These are phyloP conservation scores for Lepetodrilus schrolli DNA, from an alignment of 2,888 invertebrate species.

Conservation along the genomic window DNA sequence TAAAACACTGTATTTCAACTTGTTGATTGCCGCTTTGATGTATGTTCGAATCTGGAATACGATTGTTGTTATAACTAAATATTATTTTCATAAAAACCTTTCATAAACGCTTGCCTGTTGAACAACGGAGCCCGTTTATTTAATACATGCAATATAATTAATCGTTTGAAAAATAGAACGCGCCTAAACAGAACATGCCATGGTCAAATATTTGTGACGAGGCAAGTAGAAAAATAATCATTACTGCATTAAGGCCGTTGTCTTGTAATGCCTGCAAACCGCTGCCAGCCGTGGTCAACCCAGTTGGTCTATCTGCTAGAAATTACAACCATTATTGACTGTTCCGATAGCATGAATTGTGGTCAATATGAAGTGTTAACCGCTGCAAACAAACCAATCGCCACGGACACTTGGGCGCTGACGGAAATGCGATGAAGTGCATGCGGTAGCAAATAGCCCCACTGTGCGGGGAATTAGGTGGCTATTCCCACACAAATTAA, in stretches of 20 bases:
- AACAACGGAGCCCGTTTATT: neutral
- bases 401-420: no score
- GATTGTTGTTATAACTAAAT: neutral
- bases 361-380: neutral
- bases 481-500: no score
- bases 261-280: neutral
- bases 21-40: no score
- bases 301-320: neutral
- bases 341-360: constrained; percentile 2
- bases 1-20: no score
- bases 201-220: constrained; percentile 1
- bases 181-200: neutral
- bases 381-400: no score
- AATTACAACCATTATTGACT: constrained; percentile 15
- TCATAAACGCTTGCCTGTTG: no score
- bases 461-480: no score
- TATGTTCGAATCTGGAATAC: no score
- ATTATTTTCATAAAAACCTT: neutral
- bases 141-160: neutral
- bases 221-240: neutral
- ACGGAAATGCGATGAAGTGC: no score
- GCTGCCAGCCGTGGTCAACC: neutral
- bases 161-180: neutral
- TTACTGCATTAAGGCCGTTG: neutral
- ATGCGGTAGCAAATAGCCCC: no score